Evolutionary conservation across 2,113 vertebrate species (phyloP), one percentile per base, ranked within the genome.

Genomic region (Burhinus bistriatus): DNA sequence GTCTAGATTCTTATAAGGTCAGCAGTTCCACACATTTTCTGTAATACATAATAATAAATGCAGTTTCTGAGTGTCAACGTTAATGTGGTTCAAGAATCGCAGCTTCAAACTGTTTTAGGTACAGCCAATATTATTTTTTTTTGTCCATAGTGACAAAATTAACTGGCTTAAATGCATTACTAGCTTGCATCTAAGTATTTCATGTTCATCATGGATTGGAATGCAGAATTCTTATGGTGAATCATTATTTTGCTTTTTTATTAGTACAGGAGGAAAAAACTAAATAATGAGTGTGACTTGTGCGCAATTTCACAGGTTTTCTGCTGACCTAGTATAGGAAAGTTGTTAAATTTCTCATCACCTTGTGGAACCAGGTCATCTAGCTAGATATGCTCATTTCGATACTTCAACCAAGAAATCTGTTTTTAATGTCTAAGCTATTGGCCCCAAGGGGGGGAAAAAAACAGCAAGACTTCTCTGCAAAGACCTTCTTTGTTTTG

Each of bases 1-100:
- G 78, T 27, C 51, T 86, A 34, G 36, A 92, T 93, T 96, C 45
- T 95, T 86, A 86, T 15, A 87, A 94, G 94, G 77, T 93, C 77
- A 91, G 34, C 62, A 83, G 57, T 93, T 68, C 17, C 42, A 29
- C 27, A 6, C 12, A 11, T 62, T 68, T 73, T 44, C 62, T 91
- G 15, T 82, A 95, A 9, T 65, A 65, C 55, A 25, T n/a, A 52
- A 25, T 19, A 71, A 88, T 84, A 85, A 91, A 76, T 85, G 49
- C 34, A 38, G 8, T 84, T 87, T 23, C 32, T 83, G 65, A 89
- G 47, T 76, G 80, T 86, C 77, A 91, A 1, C 38, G 12, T 89
- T 77, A 73, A 71, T 93, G 51, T 51, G 20, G 13, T 40, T 73
- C 80, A 89, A 80, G 61, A 92, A 83, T 75, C 93, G 26, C n/a